Base-by-base conservation (phyloP, 2,797 vertebrate genomes). In the Onychomys torridus region DNA sequence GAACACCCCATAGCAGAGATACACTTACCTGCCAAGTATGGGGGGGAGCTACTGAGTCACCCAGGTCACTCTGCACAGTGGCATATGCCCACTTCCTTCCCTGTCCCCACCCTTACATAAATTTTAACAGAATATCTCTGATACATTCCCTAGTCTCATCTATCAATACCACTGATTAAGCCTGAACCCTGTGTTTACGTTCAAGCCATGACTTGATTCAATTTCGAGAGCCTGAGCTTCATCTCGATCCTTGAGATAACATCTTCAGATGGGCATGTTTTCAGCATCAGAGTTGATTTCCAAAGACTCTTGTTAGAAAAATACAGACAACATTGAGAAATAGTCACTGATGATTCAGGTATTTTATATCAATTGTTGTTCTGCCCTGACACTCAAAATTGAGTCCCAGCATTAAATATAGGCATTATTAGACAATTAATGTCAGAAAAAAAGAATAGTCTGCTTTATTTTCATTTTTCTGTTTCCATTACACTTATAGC, bases 381-480 rank as follows among this genome's bases (percentile, higher is more conserved):
- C 97, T 93, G 93, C 88, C 52, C 97, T 88, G 85, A 77, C 96
- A n/a, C 78, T 90, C 40, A 89, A 86, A 95, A 79, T 98, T 98
- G 98, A 95, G 87, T 98, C 69, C 37, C 65, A 96, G 88, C 87
- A 90, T 75, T 57, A 95, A 98, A 82, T 81, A 97, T 96, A 90
- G 94, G 52, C 84, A 98, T 94, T 97, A 77, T 96, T 97, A 69
- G 94, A 93, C 83, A 97, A 94, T 97, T 98, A 94, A 97, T 95
- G 93, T 97, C 97, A 98, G 91, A 96, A 96, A 84, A 83, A 97
- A 98, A 97, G 93, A 97, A 91, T 93, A 97, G 81, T 87, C 96
- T 94, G 69, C 93, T 95, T 97, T 98, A 96, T 98, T 98, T 98
- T 97, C 90, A 97, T 97, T 98, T 98, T 96, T 95, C 79, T 88